Percentiles rank a stretch among this genome's conserved stretches.
Conservation (phyloP, 2,797 vertebrate genomes). For the Todus mexicanus region DNA sequence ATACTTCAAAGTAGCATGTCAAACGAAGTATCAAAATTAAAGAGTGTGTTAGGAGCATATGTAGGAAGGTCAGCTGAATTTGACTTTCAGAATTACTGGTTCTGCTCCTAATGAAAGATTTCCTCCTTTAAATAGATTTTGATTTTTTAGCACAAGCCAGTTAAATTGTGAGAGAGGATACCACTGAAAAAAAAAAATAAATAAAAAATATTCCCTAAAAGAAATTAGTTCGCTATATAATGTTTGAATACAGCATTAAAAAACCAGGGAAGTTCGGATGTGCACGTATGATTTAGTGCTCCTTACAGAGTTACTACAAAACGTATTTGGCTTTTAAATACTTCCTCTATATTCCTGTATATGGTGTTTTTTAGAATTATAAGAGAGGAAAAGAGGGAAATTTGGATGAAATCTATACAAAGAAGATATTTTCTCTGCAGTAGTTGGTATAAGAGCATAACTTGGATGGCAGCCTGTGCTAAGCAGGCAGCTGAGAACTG, state of each 20-base stretch:
- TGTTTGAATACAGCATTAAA: background rate
- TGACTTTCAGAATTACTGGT: background rate
- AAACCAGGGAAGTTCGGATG: background rate
- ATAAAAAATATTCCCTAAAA: background rate
- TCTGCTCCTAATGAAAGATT: background rate
- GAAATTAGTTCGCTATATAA: background rate
- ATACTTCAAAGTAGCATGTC: background rate
- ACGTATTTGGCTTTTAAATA: background rate
- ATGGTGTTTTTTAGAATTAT: background rate
- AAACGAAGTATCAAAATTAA: background rate
- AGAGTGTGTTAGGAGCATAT: background rate
- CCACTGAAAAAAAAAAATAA: background rate
- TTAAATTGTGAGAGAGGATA: background rate
- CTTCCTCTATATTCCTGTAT: too few species aligned
- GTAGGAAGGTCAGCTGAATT: background rate
- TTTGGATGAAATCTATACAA: background rate
- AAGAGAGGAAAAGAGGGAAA: background rate
- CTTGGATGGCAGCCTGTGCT: background rate
- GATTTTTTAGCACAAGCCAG: background rate
- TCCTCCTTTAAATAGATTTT: background rate
- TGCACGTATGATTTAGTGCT: background rate
- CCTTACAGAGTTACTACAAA: background rate
- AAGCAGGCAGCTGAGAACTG: background rate
- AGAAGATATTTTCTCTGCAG: background rate
- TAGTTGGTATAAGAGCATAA: background rate